Evolutionary conservation across 2,113 vertebrate species (phyloP).

Genomic region (Thermophis baileyi): DNA sequence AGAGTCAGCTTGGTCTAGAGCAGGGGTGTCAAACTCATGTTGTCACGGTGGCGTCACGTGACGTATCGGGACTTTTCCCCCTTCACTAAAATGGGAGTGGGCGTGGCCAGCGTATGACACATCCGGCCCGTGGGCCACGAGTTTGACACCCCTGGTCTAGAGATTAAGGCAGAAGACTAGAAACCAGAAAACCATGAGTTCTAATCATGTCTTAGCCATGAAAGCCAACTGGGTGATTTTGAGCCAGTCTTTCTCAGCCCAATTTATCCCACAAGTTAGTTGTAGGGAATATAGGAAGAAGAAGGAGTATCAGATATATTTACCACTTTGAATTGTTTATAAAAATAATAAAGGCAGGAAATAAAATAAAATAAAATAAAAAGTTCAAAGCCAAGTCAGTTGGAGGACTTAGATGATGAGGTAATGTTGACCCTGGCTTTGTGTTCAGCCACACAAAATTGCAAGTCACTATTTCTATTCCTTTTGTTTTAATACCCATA

Average conservation of each 20-base stretch:
- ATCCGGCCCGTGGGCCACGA: too few species aligned
- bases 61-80: too few species aligned
- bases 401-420: neutral
- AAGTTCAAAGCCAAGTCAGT: neutral
- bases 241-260: neutral
- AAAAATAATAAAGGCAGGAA: neutral
- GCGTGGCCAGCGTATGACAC: too few species aligned
- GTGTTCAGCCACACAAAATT: neutral
- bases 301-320: neutral
- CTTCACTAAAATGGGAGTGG: too few species aligned
- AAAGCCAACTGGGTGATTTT: neutral
- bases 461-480: neutral
- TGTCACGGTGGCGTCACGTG: too few species aligned
- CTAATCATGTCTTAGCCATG: neutral
- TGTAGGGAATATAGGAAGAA: neutral
- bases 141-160: neutral
- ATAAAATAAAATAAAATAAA: neutral
- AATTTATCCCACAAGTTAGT: neutral
- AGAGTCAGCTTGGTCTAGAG: neutral
- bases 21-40: too few species aligned
- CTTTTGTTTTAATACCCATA: neutral
- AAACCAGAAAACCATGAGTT: neutral
- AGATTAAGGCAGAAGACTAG: neutral
- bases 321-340: neutral
- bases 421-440: neutral